Percentiles rank a stretch among this genome's conserved stretches.
Conservation (phyloP, 2,888 invertebrate genomes). For the Epinotia brunnichana region DNA sequence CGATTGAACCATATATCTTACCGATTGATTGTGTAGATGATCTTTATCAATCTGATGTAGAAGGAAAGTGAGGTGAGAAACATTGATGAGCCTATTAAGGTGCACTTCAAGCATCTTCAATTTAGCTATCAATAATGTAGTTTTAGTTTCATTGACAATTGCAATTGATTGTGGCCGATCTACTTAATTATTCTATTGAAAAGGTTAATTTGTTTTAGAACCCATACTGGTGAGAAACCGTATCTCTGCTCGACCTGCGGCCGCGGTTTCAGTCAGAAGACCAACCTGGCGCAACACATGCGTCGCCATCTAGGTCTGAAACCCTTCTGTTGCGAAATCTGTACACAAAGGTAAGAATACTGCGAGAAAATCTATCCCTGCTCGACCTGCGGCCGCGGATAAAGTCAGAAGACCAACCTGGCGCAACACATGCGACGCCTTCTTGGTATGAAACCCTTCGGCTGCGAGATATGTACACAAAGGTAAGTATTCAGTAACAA, state of each 20-base stretch:
- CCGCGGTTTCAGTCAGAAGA: constrained; percentile 84
- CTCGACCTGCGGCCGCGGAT: constrained; percentile 83
- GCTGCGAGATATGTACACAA: constrained; percentile 69
- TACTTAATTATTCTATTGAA: too few species aligned
- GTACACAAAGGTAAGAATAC: constrained; percentile 50
- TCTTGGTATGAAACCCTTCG: constrained; percentile 76
- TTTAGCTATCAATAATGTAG: too few species aligned
- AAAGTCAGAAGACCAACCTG: constrained; percentile 85
- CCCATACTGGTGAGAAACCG: constrained; percentile 85
- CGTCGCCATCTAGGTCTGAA: constrained; percentile 82
- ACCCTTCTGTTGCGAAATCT: constrained; percentile 74
- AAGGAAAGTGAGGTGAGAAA: too few species aligned
- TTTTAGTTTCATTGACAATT: too few species aligned
- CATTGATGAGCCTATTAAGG: too few species aligned
- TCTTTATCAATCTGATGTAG: too few species aligned
- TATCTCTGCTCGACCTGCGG: constrained; percentile 83
- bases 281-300: constrained; percentile 84
- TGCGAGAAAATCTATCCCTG: constrained; percentile 84
- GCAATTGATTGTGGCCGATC: too few species aligned
- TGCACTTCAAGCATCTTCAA: too few species aligned
- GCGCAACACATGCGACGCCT: constrained; percentile 84
- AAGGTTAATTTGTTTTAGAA: constrained; percentile 43
- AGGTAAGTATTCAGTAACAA: constrained; percentile 68
- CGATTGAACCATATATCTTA: too few species aligned
- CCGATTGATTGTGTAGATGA: too few species aligned